Base-by-base conservation (phyloP, 2,113 vertebrate species). In the Haplochromis vanheusdeni region DNA sequence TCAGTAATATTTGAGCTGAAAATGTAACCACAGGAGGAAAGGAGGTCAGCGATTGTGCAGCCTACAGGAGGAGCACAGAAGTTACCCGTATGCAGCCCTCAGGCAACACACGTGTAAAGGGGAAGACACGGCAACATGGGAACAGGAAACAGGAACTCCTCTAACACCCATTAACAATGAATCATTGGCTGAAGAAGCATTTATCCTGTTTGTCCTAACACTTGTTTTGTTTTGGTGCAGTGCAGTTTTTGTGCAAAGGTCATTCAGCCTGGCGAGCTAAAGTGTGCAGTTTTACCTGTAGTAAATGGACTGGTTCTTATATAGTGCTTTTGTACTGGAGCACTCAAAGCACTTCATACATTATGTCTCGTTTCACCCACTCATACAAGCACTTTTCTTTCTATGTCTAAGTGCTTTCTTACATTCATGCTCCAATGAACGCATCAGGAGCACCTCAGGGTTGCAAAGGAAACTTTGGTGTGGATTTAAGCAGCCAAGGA, bases 311-410 rank as follows among this genome's bases (percentile, higher is more conserved):
- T 35, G 33, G 19, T 5, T 37, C 60, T 5, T 68, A 13, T 37
- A n/a, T 37, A 37, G 60, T 68, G 60, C 33, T 65, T 65, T 37
- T 65, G 60, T 65, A 65, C 33, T 37, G 33, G 10, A 65, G 60
- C 33, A 65, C 60, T 65, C 60, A 65, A 65, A 37, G 33, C 60
- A 37, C 60, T 37, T 65, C 60, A 65, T 65, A 21, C 3, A 65
- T 6, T 3, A 37, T 8, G 60, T 65, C 10, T 65, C 0, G 0
- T 65, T 65, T 65, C 33, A 68, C 60, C 60, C 60, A 37, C 6
- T 68, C 33, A 68, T 1, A 68, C 33, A 21, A 37, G 60, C 19
- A 65, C 60, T 21, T 65, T 37, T 65, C 60, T 65, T 21, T 65
- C 0, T 37, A 2, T 68, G 33, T 37, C 60, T 68, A 68, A 68